phyloP scores from a whole-genome alignment of 2,888 invertebrate genomes.

The Cataglyphis cursor region DNA sequence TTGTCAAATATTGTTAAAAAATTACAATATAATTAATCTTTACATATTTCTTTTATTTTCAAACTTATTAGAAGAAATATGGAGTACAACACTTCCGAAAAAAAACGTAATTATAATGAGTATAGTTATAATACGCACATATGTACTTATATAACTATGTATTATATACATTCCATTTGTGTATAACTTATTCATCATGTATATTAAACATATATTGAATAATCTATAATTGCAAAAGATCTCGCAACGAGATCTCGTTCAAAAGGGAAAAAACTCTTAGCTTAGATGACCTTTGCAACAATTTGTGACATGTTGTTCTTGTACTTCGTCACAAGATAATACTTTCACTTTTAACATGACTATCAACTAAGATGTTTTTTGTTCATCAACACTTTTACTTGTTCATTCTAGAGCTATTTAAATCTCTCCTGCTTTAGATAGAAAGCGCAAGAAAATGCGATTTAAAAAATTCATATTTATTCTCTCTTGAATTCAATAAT shows the following conservation, averaged over 20 bases:
- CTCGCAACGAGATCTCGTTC: neutral
- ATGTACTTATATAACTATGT: too few species aligned
- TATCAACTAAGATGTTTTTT: conserved; percentile 37
- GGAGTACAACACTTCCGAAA: too few species aligned
- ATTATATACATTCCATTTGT: neutral
- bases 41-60: too few species aligned
- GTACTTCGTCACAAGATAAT: conserved; percentile 37
- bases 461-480: neutral
- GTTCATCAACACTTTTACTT: conserved; percentile 37
- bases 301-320: conserved; percentile 24
- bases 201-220: neutral
- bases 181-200: neutral
- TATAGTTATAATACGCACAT: too few species aligned
- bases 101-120: too few species aligned
- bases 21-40: neutral
- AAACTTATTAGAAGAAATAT: too few species aligned
- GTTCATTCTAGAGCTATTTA: neutral
- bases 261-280: neutral
- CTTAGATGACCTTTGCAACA: conserved; percentile 17
- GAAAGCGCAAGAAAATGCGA: neutral
- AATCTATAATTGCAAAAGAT: neutral
- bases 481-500: neutral
- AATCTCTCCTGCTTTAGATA: conserved; percentile 30
- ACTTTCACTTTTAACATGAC: conserved; percentile 51
- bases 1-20: neutral